Conservation (phyloP, 1,140 invertebrate species). For the Steinernema khuongi region DNA sequence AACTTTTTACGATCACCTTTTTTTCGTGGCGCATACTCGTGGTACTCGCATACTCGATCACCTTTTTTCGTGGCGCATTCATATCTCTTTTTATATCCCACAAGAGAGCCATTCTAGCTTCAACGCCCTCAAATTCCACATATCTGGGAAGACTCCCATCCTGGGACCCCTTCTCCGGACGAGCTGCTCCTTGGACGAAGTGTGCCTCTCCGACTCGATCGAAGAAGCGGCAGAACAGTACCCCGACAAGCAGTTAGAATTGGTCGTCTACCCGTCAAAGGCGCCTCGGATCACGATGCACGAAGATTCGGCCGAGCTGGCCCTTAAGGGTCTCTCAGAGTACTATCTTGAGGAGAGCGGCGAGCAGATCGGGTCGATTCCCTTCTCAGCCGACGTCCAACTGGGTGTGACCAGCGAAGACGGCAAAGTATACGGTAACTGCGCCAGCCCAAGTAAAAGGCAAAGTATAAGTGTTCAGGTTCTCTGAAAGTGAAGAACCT, state of each 20-base stretch:
- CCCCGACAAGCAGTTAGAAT: slow-evolving; percentile 29
- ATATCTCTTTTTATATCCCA: background rate
- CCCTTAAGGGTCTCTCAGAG: background rate
- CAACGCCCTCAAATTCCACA: slow-evolving; percentile 33
- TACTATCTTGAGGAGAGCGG: background rate
- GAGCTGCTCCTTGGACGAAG: slow-evolving; percentile 33
- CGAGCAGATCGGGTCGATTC: slow-evolving; percentile 29
- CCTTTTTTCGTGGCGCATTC: background rate
- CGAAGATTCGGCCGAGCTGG: slow-evolving; percentile 13
- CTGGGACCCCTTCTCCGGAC: slow-evolving; percentile 32
- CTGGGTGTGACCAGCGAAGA: slow-evolving; percentile 20
- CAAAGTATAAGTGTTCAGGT: slow-evolving; percentile 20
- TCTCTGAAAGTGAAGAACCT: slow-evolving; percentile 21
- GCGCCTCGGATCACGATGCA: slow-evolving; percentile 28
- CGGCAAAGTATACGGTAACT: background rate
- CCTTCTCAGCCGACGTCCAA: slow-evolving; percentile 28
- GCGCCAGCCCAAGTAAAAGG: background rate
- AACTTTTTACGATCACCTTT: background rate
- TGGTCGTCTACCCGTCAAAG: slow-evolving; percentile 28
- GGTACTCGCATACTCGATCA: background rate
- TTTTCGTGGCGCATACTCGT: background rate
- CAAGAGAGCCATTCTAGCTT: slow-evolving; percentile 25
- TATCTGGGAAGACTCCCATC: slow-evolving; percentile 31
- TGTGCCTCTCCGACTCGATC: slow-evolving; percentile 38
- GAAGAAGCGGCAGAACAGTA: slow-evolving; percentile 27